Conservation (phyloP, 2,113 vertebrate species). For the Pycnonotus jocosus region DNA sequence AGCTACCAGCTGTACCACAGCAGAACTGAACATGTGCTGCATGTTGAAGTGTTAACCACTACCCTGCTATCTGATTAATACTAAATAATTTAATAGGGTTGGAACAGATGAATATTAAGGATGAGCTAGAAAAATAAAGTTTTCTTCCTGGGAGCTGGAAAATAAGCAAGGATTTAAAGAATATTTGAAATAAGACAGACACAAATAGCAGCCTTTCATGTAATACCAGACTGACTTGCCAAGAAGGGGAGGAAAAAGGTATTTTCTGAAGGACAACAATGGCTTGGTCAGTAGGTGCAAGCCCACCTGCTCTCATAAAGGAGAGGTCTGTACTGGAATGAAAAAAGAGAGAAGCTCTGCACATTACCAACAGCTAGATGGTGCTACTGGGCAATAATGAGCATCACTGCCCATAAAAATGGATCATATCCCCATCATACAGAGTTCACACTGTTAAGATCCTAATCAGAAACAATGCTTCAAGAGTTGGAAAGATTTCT, state of each 20-base stretch:
- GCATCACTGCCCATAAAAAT: neutral
- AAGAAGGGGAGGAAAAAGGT: neutral
- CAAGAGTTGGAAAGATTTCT: neutral
- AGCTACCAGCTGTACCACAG: neutral
- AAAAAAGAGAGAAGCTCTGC: neutral
- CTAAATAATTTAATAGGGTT: neutral
- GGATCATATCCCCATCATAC: neutral
- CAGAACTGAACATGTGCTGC: neutral
- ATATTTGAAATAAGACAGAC: neutral
- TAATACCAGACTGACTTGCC: neutral
- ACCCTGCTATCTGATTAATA: neutral
- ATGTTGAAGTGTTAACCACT: neutral
- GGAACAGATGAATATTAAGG: neutral
- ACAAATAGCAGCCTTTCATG: neutral
- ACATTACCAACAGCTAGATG: conserved; percentile 54
- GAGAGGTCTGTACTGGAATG: neutral
- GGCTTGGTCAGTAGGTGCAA: neutral
- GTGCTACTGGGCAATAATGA: conserved; percentile 22
- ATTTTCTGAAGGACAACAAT: neutral
- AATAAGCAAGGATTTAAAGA: neutral
- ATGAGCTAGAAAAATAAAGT: neutral
- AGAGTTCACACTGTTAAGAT: neutral
- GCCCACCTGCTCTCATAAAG: neutral
- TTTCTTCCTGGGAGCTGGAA: neutral
- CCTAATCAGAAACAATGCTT: neutral